Conservation (phyloP, 2,113 vertebrate genomes). For the Rhombomys opimus region DNA sequence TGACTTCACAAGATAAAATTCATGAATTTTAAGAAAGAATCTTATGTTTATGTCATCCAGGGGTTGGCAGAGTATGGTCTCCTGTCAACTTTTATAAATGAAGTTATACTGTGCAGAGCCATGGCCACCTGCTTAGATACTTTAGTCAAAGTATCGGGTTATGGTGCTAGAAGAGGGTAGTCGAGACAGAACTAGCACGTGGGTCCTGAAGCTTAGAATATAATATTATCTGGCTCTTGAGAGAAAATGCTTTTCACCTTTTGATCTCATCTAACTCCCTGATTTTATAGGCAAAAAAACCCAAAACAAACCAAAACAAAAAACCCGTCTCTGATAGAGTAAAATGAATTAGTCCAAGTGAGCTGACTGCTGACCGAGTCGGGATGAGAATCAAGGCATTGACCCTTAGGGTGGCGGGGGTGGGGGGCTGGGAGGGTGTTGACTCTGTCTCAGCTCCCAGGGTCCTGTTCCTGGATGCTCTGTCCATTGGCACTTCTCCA, state of each 20-base stretch:
- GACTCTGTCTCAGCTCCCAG: not conserved
- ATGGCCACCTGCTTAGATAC: not conserved
- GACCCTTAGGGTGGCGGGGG: no score
- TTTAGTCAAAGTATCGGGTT: not conserved
- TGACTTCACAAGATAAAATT: conserved; percentile 5
- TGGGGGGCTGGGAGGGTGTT: no score
- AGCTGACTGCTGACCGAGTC: not conserved
- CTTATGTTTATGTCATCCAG: not conserved
- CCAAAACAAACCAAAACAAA: not conserved
- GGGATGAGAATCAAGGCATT: not conserved
- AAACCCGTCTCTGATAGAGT: not conserved
- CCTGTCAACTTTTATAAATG: not conserved
- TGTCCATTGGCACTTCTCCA: not conserved
- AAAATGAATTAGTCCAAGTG: not conserved
- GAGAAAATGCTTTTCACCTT: not conserved
- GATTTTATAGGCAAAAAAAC: not conserved
- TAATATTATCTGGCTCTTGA: not conserved
- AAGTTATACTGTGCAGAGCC: not conserved
- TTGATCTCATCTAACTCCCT: not conserved
- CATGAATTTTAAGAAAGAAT: not conserved
- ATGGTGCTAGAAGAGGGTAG: not conserved
- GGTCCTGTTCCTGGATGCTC: not conserved
- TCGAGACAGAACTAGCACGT: not conserved
- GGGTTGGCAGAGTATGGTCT: not conserved
- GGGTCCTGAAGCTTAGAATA: not conserved